These are phyloP conservation scores for Tupaia chinensis DNA, from an alignment of 2,113 vertebrate genomes.

Conservation along the genomic window DNA sequence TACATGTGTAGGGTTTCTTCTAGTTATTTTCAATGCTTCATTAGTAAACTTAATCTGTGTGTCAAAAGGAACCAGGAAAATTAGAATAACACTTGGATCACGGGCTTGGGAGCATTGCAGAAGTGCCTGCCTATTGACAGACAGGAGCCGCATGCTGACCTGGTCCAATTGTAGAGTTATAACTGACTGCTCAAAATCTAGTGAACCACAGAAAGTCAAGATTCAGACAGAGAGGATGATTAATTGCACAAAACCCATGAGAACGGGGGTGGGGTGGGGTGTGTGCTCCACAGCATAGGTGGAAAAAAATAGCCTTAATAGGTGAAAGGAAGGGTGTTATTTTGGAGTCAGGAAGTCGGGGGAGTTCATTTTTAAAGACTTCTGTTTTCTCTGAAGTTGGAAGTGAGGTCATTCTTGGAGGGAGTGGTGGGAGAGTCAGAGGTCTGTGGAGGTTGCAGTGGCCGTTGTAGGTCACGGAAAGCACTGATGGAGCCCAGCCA, in stretches of 20 bases:
- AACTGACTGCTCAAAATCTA: constrained; percentile 67
- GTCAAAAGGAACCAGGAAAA: constrained; percentile 92
- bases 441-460: constrained; percentile 23
- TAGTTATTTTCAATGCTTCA: constrained; percentile 94
- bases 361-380: constrained; percentile 56
- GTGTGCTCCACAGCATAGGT: neutral
- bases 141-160: constrained; percentile 93
- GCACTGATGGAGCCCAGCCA: neutral
- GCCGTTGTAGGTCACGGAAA: neutral
- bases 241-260: neutral
- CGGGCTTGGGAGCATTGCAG: constrained; percentile 93
- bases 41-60: constrained; percentile 93
- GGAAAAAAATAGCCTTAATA: constrained; percentile 58
- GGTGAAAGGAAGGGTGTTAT: constrained; percentile 67
- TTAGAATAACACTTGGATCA: constrained; percentile 92
- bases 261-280: neutral
- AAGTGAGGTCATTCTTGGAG: constrained; percentile 70
- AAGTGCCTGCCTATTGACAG: constrained; percentile 95
- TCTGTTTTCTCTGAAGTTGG: constrained; percentile 61
- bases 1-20: constrained; percentile 93
- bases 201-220: neutral
- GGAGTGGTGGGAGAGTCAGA: constrained; percentile 33
- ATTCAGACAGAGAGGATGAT: neutral
- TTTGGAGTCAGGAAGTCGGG: constrained; percentile 67
- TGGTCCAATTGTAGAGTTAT: constrained; percentile 94